phyloP scores from a whole-genome alignment of 1,140 invertebrate species.

The Drosophila hydei region DNA sequence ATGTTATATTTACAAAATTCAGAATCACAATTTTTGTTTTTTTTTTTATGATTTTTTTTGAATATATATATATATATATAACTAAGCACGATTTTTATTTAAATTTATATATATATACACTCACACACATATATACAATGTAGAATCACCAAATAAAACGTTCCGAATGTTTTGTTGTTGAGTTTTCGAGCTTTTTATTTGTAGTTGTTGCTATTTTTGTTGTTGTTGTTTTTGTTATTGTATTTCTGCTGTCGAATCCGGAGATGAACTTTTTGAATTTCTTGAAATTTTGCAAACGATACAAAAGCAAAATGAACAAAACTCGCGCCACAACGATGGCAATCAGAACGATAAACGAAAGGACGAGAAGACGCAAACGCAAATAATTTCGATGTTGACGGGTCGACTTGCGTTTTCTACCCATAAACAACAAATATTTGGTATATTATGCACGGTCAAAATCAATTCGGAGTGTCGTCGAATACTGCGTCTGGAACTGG shows the following conservation, averaged over 20 bases:
- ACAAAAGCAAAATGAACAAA: slow-evolving; percentile 81
- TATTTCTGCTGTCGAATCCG: slow-evolving; percentile 33
- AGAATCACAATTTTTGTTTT: slow-evolving; percentile 68
- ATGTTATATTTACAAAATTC: slow-evolving; percentile 61
- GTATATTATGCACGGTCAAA: slow-evolving; percentile 54
- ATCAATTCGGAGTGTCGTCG: slow-evolving; percentile 33
- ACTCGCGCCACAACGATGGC: slow-evolving; percentile 76
- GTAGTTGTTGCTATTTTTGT: slow-evolving; percentile 12
- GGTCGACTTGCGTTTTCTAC: slow-evolving; percentile 82
- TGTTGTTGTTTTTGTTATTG: slow-evolving; percentile 21
- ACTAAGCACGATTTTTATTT: slow-evolving; percentile 34
- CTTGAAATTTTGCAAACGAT: slow-evolving; percentile 81
- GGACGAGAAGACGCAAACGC: slow-evolving; percentile 83
- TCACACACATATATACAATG: slow-evolving; percentile 39
- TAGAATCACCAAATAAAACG: slow-evolving; percentile 60
- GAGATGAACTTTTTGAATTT: slow-evolving; percentile 70
- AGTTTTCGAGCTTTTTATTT: slow-evolving; percentile 43
- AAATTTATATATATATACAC: slow-evolving; percentile 24
- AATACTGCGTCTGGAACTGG: slow-evolving; percentile 13
- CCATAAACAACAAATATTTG: slow-evolving; percentile 80
- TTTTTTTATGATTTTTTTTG: slow-evolving; percentile 9
- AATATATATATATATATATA: slow-evolving; percentile 39
- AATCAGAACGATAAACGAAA: slow-evolving; percentile 81
- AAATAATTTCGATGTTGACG: slow-evolving; percentile 84
- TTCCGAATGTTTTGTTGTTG: slow-evolving; percentile 69